A percentile compares a stretch with the other conserved stretches of the same genome.
These are phyloP conservation scores for Matsumyia berberina DNA, from an alignment of 2,888 invertebrate species.

Conservation along the genomic window DNA sequence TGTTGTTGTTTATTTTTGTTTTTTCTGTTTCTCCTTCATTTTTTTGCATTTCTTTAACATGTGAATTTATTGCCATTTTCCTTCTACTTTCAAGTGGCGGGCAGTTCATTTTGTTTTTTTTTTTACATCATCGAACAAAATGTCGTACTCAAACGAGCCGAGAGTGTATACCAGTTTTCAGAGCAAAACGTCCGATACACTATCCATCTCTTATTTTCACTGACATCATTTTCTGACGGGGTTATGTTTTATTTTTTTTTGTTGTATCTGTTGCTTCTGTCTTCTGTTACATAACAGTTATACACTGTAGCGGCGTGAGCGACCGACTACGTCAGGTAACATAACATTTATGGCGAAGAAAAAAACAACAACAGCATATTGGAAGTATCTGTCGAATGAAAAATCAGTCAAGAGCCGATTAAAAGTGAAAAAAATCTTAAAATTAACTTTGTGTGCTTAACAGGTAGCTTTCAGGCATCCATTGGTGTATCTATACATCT, in stretches of 20 bases:
- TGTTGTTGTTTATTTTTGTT: slow-evolving; percentile 17
- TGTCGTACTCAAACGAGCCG: slow-evolving; percentile 40
- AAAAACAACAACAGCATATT: slow-evolving; percentile 30
- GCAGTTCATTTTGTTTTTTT: slow-evolving; percentile 21
- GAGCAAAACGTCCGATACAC: slow-evolving; percentile 46
- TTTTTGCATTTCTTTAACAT: slow-evolving; percentile 70
- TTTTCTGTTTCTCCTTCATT: slow-evolving; percentile 27
- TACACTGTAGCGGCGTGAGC: slow-evolving; percentile 18
- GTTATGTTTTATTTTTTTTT: slow-evolving; percentile 13
- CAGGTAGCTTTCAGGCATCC: slow-evolving; percentile 27
- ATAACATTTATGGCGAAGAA: slow-evolving; percentile 42
- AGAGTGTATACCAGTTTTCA: slow-evolving; percentile 52
- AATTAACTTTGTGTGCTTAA: slow-evolving; percentile 11
- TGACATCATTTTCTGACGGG: slow-evolving; percentile 65
- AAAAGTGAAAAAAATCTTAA: slow-evolving; percentile 13
- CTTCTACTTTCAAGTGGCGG: slow-evolving; percentile 47
- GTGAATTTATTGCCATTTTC: slow-evolving; percentile 54
- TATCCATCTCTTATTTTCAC: slow-evolving; percentile 72
- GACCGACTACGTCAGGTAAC: slow-evolving; percentile 52
- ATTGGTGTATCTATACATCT: slow-evolving; percentile 19
- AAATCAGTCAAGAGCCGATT: slow-evolving; percentile 22
- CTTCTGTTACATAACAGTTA: slow-evolving; percentile 66
- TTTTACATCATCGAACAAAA: slow-evolving; percentile 65
- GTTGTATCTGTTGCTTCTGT: slow-evolving; percentile 3
- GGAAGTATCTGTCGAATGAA: slow-evolving; percentile 54